Conservation (phyloP, 2,113 vertebrate genomes). For the Sturnira hondurensis region DNA sequence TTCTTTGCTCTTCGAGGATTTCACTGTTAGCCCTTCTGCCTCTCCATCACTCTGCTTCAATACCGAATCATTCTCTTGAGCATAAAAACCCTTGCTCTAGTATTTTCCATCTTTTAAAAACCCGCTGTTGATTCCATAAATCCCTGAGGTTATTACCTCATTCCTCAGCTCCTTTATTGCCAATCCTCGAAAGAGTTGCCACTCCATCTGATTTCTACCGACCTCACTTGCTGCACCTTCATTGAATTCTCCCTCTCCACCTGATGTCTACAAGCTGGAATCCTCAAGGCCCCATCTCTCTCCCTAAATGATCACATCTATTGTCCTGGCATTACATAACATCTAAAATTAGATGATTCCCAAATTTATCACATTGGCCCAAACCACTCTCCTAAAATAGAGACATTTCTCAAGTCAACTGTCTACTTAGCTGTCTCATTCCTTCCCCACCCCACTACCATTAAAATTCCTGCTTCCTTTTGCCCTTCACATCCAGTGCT, state of each 20-base stretch:
- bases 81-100: not conserved
- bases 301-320: not conserved
- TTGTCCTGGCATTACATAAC: not conserved
- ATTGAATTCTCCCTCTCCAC: not conserved
- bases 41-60: not conserved
- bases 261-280: not conserved
- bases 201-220: not conserved
- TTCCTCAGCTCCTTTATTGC: not conserved
- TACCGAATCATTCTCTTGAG: not conserved
- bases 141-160: not conserved
- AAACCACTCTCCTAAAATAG: slow-evolving; percentile 18
- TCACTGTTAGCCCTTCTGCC: not conserved
- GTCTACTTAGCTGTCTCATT: not conserved
- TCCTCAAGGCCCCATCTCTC: not conserved
- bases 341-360: slow-evolving; percentile 3
- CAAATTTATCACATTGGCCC: not conserved
- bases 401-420: slow-evolving; percentile 1
- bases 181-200: not conserved
- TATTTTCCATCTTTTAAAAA: not conserved
- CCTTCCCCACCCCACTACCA: not conserved
- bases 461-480: slow-evolving; percentile 30
- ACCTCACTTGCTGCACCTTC: not conserved
- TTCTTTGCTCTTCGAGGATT: not conserved
- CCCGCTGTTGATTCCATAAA: not conserved
- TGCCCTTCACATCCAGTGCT: not conserved